phyloP scores from a whole-genome alignment of 2,113 vertebrate genomes.

The Pseudorhombus dupliciocellatus region DNA sequence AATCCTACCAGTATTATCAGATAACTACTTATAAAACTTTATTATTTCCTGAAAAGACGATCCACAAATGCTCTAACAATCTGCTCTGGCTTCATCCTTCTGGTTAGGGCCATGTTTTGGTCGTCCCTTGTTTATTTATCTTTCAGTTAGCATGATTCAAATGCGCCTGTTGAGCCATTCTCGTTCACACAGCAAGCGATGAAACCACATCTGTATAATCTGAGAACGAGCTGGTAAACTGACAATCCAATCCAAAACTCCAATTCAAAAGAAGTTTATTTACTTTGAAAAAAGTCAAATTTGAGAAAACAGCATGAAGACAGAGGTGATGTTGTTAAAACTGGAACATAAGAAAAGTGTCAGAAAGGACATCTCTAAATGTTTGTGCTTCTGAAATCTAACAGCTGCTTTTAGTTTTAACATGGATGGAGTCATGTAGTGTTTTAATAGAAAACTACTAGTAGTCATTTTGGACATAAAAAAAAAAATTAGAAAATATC shows the following conservation, averaged over 20 bases:
- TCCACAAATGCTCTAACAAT: background rate
- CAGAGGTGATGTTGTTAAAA: background rate
- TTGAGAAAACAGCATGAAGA: constrained; percentile 19
- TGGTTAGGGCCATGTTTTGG: no score
- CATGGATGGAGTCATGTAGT: background rate
- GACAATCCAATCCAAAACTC: no score
- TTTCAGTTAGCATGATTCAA: no score
- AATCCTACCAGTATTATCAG: background rate
- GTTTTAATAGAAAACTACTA: constrained; percentile 61
- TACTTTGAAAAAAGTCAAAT: constrained; percentile 4
- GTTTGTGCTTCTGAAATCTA: constrained; percentile 41
- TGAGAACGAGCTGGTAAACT: no score
- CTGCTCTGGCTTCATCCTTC: background rate
- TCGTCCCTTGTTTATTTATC: no score
- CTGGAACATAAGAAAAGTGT: constrained; percentile 13
- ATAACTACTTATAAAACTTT: background rate
- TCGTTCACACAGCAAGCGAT: no score
- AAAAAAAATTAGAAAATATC: constrained; percentile 13
- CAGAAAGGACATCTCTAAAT: background rate
- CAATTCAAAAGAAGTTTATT: constrained; percentile 32
- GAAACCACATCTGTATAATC: no score
- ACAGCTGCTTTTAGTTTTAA: constrained; percentile 2
- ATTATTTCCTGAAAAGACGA: background rate
- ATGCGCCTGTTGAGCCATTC: no score
- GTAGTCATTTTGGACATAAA: constrained; percentile 69